phyloP scores from a whole-genome alignment of 2,888 invertebrate species.

The Octonoba sinensis region DNA sequence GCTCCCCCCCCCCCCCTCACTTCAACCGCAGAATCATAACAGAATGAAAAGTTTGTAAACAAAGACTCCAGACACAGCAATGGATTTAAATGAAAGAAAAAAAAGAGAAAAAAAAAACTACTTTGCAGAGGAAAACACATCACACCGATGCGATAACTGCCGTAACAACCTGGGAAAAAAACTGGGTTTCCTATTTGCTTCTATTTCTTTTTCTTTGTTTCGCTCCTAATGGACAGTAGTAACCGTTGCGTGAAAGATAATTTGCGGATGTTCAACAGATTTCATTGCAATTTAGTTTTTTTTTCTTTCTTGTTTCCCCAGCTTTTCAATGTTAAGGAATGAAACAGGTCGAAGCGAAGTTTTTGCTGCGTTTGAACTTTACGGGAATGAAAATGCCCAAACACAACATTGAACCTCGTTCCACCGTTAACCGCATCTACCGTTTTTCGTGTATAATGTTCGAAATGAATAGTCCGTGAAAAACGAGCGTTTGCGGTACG shows the following conservation, averaged over 20 bases:
- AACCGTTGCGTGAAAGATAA: conserved; percentile 18
- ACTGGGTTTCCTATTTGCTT: not conserved
- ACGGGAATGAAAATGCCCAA: no score
- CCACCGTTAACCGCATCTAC: no score
- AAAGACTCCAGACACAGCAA: no score
- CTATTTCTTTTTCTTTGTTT: not conserved
- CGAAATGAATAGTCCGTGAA: no score
- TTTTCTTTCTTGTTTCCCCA: not conserved
- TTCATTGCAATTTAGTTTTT: not conserved
- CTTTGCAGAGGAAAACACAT: not conserved
- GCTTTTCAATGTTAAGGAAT: not conserved
- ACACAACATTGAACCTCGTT: no score
- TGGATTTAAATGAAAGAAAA: not conserved
- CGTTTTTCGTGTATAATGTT: no score
- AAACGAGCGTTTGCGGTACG: no score
- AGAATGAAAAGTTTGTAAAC: no score
- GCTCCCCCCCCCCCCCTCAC: no score
- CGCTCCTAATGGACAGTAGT: not conserved
- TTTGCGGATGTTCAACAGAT: conserved; percentile 17
- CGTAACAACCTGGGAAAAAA: conserved; percentile 3
- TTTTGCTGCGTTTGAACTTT: no score
- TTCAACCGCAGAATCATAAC: no score
- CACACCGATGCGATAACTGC: not conserved
- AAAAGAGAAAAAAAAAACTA: not conserved
- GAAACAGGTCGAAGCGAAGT: no score